Evolutionary conservation across 2,888 invertebrate species (phyloP).

Genomic region (Sphecodes monilicornis): DNA sequence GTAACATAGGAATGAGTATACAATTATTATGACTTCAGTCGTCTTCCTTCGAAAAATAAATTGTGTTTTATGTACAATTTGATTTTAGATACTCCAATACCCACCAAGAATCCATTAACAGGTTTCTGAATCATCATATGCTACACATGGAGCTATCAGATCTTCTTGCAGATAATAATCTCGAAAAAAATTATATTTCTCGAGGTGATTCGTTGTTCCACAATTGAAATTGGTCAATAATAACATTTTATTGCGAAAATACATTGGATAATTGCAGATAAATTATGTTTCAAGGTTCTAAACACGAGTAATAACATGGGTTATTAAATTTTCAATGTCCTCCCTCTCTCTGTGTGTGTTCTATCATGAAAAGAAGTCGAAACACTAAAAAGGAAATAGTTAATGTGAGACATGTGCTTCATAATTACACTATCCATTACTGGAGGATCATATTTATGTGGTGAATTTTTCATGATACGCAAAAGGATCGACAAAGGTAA

Average conservation of each 20-base stretch:
- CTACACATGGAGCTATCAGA: too few species aligned
- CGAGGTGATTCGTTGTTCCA: too few species aligned
- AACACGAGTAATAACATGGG: background rate
- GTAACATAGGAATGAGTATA: too few species aligned
- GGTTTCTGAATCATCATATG: too few species aligned
- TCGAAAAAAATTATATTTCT: background rate
- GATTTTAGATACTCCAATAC: too few species aligned
- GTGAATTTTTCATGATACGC: conserved; percentile 9
- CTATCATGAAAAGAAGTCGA: background rate
- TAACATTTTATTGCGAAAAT: too few species aligned
- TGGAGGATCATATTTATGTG: conserved; percentile 1
- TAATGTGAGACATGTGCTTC: background rate
- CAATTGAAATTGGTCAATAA: too few species aligned
- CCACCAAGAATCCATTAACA: too few species aligned
- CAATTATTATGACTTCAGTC: too few species aligned
- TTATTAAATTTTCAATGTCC: background rate
- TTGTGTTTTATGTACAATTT: too few species aligned
- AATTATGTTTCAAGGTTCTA: background rate
- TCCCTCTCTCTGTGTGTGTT: background rate
- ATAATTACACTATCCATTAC: background rate
- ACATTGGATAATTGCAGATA: background rate
- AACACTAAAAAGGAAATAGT: background rate
- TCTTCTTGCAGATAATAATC: too few species aligned
- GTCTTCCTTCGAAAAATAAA: too few species aligned
- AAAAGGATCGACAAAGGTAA: conserved; percentile 5